phyloP scores from a whole-genome alignment of 2,888 invertebrate genomes.

The Nomada ferruginata region DNA sequence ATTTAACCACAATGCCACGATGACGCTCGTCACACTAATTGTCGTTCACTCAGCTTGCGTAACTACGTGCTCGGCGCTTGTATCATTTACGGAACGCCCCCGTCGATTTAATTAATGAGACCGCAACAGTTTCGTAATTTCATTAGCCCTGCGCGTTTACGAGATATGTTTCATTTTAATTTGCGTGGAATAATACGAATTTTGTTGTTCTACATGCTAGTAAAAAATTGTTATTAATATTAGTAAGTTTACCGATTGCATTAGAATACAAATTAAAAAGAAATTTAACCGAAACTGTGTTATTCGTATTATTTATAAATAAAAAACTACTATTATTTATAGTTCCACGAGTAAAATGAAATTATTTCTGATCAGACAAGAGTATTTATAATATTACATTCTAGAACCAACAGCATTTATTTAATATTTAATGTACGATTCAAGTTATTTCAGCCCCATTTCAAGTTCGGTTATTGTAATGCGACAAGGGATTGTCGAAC shows the following conservation, averaged over 20 bases:
- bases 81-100: constrained; percentile 5
- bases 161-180: too few relatives aligned
- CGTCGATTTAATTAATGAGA: constrained; percentile 30
- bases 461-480: too few relatives aligned
- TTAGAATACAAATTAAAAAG: not conserved
- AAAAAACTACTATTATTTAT: not conserved
- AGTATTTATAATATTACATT: too few relatives aligned
- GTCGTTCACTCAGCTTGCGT: constrained; percentile 60
- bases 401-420: too few relatives aligned
- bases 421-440: too few relatives aligned
- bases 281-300: not conserved
- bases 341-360: constrained; percentile 15
- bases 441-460: too few relatives aligned
- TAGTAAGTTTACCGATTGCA: too few relatives aligned
- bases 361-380: not conserved
- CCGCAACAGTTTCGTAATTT: constrained; percentile 9
- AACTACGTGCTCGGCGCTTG: constrained; percentile 38
- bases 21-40: constrained; percentile 55
- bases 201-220: too few relatives aligned
- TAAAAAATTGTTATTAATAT: too few relatives aligned
- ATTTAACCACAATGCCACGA: constrained; percentile 74
- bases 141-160: not conserved
- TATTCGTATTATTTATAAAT: too few relatives aligned
- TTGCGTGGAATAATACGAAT: too few relatives aligned
- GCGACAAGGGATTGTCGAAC: too few relatives aligned